Evolutionary conservation across 2,888 invertebrate genomes (phyloP).

Genomic region (Xanthostigma xanthostigma): DNA sequence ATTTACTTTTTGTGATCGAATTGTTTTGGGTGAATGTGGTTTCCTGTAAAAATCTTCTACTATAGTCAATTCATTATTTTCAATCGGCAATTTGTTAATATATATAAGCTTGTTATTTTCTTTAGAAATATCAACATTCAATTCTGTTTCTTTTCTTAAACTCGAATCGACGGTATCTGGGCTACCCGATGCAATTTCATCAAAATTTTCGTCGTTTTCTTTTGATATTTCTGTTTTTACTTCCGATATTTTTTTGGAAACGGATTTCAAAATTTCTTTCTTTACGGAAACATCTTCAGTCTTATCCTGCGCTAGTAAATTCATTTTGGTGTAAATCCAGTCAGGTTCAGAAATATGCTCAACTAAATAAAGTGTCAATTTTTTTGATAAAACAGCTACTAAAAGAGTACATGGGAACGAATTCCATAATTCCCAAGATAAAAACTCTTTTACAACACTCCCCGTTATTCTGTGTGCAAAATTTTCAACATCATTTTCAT

Average conservation of each 20-base stretch:
- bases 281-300: conserved; percentile 4
- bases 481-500: conserved; percentile 35
- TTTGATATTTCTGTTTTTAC: conserved; percentile 10
- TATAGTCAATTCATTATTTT: no score
- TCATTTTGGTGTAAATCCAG: conserved; percentile 29
- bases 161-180: no score
- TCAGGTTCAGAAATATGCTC: conserved; percentile 34
- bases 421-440: conserved; percentile 52
- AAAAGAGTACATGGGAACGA: conserved; percentile 48
- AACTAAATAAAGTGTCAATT: conserved; percentile 34
- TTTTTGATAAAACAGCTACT: conserved; percentile 43
- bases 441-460: conserved; percentile 39
- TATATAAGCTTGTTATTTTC: no score
- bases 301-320: conserved; percentile 15
- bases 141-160: no score
- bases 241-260: conserved; percentile 6
- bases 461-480: conserved; percentile 42
- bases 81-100: no score
- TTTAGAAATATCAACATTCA: no score
- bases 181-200: no score
- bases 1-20: no score
- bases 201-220: background rate
- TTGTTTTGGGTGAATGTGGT: no score
- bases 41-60: no score
- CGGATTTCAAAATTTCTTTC: conserved; percentile 1